A percentile compares a stretch with the other conserved stretches of the same genome.
phyloP scores from a whole-genome alignment of 2,888 invertebrate genomes.

The Eilema griseolum region DNA sequence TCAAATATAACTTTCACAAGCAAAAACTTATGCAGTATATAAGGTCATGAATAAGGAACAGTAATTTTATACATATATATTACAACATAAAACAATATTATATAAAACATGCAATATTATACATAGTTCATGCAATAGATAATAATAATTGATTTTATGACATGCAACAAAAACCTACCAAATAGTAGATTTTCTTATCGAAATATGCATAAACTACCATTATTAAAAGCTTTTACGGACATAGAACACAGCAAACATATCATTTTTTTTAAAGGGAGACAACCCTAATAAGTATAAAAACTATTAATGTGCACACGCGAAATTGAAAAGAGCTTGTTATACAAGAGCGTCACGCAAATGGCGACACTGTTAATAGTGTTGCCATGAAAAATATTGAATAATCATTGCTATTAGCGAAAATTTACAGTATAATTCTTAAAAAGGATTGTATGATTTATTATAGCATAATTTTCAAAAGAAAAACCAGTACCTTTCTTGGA shows the following conservation, averaged over 20 bases:
- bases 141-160: background rate
- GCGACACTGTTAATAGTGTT: slow-evolving; percentile 29
- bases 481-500: slow-evolving; percentile 42
- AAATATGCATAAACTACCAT: slow-evolving; percentile 18
- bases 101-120: slow-evolving; percentile 14
- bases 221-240: slow-evolving; percentile 7
- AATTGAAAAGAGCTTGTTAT: slow-evolving; percentile 20
- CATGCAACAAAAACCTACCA: slow-evolving; percentile 13
- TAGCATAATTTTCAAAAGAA: slow-evolving; percentile 30
- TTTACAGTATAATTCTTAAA: slow-evolving; percentile 21
- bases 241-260: slow-evolving; percentile 8
- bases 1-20: slow-evolving; percentile 32
- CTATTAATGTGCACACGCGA: slow-evolving; percentile 17
- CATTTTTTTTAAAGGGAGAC: background rate
- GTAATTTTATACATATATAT: background rate
- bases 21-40: slow-evolving; percentile 23
- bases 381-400: slow-evolving; percentile 25
- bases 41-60: slow-evolving; percentile 12
- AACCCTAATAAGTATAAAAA: background rate
- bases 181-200: slow-evolving; percentile 8
- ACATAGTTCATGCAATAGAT: slow-evolving; percentile 13
- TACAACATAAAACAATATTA: background rate
- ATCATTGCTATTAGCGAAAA: slow-evolving; percentile 21
- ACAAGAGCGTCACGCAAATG: slow-evolving; percentile 19
- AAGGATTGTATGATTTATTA: slow-evolving; percentile 17